Evolutionary conservation across 2,113 vertebrate species (phyloP).

Genomic region (Coreoperca whiteheadi): DNA sequence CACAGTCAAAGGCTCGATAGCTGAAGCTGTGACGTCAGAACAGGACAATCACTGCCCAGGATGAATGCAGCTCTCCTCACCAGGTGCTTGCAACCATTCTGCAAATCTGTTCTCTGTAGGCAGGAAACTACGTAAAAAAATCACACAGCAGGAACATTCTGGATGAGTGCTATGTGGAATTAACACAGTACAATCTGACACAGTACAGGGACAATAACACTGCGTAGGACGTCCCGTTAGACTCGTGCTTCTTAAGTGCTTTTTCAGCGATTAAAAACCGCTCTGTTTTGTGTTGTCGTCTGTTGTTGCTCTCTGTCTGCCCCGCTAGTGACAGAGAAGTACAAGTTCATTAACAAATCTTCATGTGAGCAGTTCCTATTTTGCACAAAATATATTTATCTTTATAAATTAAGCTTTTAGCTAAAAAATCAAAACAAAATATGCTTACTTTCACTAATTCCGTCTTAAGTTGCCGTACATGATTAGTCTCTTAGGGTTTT

Average conservation of each 20-base stretch:
- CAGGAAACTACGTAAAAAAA: slow-evolving; percentile 28
- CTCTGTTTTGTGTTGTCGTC: slow-evolving; percentile 53
- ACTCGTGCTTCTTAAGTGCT: slow-evolving; percentile 63
- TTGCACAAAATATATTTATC: slow-evolving; percentile 74
- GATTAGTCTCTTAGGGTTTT: slow-evolving; percentile 34
- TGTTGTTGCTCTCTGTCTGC: slow-evolving; percentile 52
- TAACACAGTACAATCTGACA: slow-evolving; percentile 43
- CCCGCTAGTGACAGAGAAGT: slow-evolving; percentile 40
- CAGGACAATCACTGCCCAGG: slow-evolving; percentile 31
- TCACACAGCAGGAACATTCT: slow-evolving; percentile 35
- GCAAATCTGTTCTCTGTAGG: slow-evolving; percentile 33
- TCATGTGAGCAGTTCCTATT: slow-evolving; percentile 59
- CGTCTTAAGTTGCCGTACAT: slow-evolving; percentile 49
- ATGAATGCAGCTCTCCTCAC: slow-evolving; percentile 33
- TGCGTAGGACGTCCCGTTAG: slow-evolving; percentile 27
- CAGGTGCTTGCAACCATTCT: slow-evolving; percentile 31
- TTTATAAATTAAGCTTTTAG: slow-evolving; percentile 49
- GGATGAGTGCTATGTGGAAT: slow-evolving; percentile 41
- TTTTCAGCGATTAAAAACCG: slow-evolving; percentile 45
- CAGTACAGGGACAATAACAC: slow-evolving; percentile 55
- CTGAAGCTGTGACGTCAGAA: slow-evolving; percentile 45
- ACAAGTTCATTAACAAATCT: slow-evolving; percentile 64
- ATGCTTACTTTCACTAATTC: slow-evolving; percentile 13
- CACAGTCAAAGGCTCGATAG: slow-evolving; percentile 31
- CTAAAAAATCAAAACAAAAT: slow-evolving; percentile 21